Evolutionary conservation across 2,797 vertebrate genomes (phyloP), one percentile per base, ranked within the genome.

Genomic region (Garrulus glandarius): DNA sequence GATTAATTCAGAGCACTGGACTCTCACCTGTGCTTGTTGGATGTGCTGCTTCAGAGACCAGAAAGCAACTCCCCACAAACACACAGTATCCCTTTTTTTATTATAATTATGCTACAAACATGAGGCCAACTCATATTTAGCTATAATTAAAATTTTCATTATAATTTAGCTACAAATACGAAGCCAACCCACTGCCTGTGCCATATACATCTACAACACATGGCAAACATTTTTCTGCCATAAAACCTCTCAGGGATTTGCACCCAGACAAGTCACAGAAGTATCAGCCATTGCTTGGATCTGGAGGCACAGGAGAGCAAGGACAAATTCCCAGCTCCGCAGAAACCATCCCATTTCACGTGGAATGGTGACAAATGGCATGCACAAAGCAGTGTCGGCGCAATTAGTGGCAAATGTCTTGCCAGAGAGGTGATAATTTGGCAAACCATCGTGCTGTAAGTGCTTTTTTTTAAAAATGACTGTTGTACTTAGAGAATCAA

Each of bases 31-130:
- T 6, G 4, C 12, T 43, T 67, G 7, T 23, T 52, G 60, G 71
- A 56, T 3, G 1, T 49, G 21, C 37, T 46, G 30, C 41, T 84
- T 68, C 22, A 56, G 9, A 46, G 15, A 5, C 49, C 5, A 9
- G 15, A 41, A 56, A 77, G 16, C 23, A 87, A 9, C 19, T 47
- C 37, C 27, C 29, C 19, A 26, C 13, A 60, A 61, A 14, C 14
- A 7, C 14, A 2, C 0, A 13, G 11, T 0, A 9, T 3, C 15
- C 49, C 13, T 56, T 69, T 78, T 17, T 32, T 16, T 3, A 13
- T 7, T 2, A 13, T 3, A 44, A 5, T 39, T 32, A 5, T 2
- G 16, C 22, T 30, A 55, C 24, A 60, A 68, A 27, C 14, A 41
- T 1, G 3, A 70, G 16, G 24, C 15, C 13, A 52, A 9, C 41